Percentiles rank a stretch among this genome's conserved stretches.
These are phyloP conservation scores for Notodonta dromedarius DNA, from an alignment of 2,888 invertebrate genomes.

Conservation along the genomic window DNA sequence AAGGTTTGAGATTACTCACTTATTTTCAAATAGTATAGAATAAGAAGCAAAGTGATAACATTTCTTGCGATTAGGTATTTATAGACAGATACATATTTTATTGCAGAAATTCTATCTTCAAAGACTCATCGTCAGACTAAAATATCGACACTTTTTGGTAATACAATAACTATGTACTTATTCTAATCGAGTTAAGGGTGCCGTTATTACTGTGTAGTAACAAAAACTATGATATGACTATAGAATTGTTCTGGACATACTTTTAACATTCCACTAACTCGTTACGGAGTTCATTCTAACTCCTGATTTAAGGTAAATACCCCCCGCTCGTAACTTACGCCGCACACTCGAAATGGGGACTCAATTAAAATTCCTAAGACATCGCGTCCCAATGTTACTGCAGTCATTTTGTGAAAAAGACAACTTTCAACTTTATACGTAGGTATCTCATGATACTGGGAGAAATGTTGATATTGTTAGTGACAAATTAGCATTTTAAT, in stretches of 20 bases:
- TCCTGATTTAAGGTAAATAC: neutral
- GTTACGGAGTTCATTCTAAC: neutral
- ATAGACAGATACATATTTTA: too few species aligned
- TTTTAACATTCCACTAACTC: neutral
- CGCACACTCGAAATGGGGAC: conserved; percentile 49
- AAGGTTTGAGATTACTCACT: too few species aligned
- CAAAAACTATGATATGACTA: neutral
- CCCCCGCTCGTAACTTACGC: conserved; percentile 30
- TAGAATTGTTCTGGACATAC: neutral
- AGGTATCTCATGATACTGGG: neutral
- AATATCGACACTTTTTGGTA: too few species aligned
- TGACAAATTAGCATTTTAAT: neutral
- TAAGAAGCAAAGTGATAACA: too few species aligned
- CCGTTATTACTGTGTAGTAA: too few species aligned
- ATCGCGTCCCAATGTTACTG: conserved; percentile 60
- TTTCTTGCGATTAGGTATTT: too few species aligned
- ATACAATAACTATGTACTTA: too few species aligned
- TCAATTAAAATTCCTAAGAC: conserved; percentile 74
- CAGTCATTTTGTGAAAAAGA: conserved; percentile 63
- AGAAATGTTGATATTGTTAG: conserved; percentile 1
- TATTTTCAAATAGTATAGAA: too few species aligned
- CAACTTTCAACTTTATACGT: conserved; percentile 36
- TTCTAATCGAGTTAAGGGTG: too few species aligned
- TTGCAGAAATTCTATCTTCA: too few species aligned
- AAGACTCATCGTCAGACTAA: too few species aligned